Base-by-base conservation (phyloP, 2,113 vertebrate genomes). In the Eudyptes chrysolophus region DNA sequence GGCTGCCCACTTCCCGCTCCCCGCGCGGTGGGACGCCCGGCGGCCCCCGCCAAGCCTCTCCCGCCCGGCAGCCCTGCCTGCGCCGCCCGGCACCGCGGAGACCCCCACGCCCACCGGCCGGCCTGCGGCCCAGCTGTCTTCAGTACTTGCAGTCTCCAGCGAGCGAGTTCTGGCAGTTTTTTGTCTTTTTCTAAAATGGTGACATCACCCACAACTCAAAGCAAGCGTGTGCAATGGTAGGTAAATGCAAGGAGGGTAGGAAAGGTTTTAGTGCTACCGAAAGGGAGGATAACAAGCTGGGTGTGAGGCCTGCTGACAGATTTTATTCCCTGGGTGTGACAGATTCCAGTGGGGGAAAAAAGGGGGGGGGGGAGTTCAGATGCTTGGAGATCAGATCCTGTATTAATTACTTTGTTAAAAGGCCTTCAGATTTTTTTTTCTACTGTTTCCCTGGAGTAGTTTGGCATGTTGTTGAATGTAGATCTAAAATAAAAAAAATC, bases 261-360 rank as follows among this genome's bases (percentile, higher is more conserved):
- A 27, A 8, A 36, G 29, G 49, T 5, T 40, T 12, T 4, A 3
- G 75, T 13, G 55, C 61, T 52, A 2, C 70, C 12, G 40, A 62
- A 3, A 16, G 46, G 83, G 54, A 88, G 64, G 22, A 13, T 46
- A 38, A 18, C 21, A 6, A 34, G n/a, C 89, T 34, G 94, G 81
- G 94, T 46, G 87, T 62, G 94, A 93, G 92, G 92, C 92, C 74
- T 94, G 77, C 72, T 49, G 77, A 9, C 2, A 22, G 87, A 10
- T 72, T 71, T 74, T 84, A 30, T 92, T 84, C 70, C 61, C 77
- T 89, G 96, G 95, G 94, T 64, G 95, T 95, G 96, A 92, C 92
- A 40, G 87, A 71, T 90, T 94, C 81, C 87, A 11, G 18, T 11
- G 34, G 11, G 29, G 44, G 4, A 10, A 19, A 21, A 34, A 20